phyloP scores from a whole-genome alignment of 2,888 invertebrate genomes.

The Diachrysia chrysitis region DNA sequence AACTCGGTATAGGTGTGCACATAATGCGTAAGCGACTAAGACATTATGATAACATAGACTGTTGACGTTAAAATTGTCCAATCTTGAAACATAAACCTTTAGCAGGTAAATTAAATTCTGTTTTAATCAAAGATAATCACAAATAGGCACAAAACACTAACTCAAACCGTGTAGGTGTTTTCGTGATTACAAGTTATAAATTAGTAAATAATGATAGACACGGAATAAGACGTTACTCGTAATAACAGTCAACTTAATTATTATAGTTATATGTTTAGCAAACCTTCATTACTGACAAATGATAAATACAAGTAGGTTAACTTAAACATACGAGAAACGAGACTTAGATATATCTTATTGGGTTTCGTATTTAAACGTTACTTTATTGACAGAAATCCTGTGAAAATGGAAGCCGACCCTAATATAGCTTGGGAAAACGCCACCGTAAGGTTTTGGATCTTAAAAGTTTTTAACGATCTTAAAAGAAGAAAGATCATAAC shows the following conservation, averaged over 20 bases:
- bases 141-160: slow-evolving; percentile 4
- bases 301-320: slow-evolving; percentile 60
- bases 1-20: neutral
- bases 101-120: neutral
- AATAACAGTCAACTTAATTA: slow-evolving; percentile 26
- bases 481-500: too few relatives aligned
- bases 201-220: slow-evolving; percentile 13
- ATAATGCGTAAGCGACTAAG: neutral
- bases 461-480: too few relatives aligned
- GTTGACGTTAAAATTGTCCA: neutral
- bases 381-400: too few relatives aligned
- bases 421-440: too few relatives aligned
- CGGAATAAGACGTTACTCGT: slow-evolving; percentile 32
- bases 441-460: too few relatives aligned
- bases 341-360: slow-evolving; percentile 16
- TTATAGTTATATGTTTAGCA: slow-evolving; percentile 33
- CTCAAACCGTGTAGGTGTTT: neutral
- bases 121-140: slow-evolving; percentile 1
- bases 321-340: slow-evolving; percentile 10
- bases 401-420: too few relatives aligned
- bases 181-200: slow-evolving; percentile 18
- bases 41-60: too few relatives aligned
- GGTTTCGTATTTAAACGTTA: too few relatives aligned
- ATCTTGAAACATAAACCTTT: neutral
- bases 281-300: slow-evolving; percentile 49